Evolutionary conservation across 2,797 vertebrate species (phyloP), one percentile per base, ranked within the genome.

Genomic region (Gymnodraco acuticeps): DNA sequence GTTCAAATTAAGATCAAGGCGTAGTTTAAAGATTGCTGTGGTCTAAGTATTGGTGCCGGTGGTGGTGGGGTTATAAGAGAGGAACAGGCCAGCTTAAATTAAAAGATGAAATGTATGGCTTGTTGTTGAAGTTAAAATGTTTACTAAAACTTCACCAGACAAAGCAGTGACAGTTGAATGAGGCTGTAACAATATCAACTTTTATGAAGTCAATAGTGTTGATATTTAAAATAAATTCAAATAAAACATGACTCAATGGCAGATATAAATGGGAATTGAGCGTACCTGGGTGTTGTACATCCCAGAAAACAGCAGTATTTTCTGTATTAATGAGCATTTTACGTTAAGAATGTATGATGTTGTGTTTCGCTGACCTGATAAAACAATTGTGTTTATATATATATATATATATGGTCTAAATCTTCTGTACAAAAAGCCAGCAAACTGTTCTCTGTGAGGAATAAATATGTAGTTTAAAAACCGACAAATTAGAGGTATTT

Each of bases 401-500:
- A 27, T 27, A 27, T 27, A n/a, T n/a, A 27, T 27, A 27, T 27
- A 79, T 43, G 3, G 0, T 20, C n/a, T 38, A 27, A 64, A 31
- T 55, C 42, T 11, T 16, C 19, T 38, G 27, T 33, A 23, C 16
- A 68, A 66, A 70, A 81, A 48, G 50, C 58, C 38, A 7, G 23
- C n/a, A 23, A 73, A 64, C 46, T 72, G 2, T 43, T 60, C 31
- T 64, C 11, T 50, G 10, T 31, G 19, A 13, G 52, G 17, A 55
- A 62, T 46, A 45, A 56, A 85, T 54, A 23, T 52, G 48, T 19
- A 48, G 14, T 69, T 69, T 76, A 17, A 64, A 68, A 71, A 60
- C 42, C 20, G 11, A 20, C 5, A 20, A 8, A 48, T 15, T 41
- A 11, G 14, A 43, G 43, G 38, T 19, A 77, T 61, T 75, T 60